Evolutionary conservation across 2,797 vertebrate species (phyloP).

Genomic region (Malurus leucopterus): DNA sequence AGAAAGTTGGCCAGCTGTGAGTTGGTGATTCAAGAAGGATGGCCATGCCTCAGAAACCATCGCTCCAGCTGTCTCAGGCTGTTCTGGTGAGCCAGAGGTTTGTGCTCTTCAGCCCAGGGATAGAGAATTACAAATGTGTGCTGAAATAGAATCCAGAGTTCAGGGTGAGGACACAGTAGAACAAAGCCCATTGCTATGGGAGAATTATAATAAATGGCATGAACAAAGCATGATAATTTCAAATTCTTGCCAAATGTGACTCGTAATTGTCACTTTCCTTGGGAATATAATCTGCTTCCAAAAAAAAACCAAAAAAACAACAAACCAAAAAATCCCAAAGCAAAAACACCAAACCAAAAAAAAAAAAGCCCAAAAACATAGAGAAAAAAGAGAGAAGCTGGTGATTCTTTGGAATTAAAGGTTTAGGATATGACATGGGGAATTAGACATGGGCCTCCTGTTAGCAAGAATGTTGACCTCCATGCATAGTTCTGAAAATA

Average conservation of each 20-base stretch:
- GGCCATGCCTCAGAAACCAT: constrained; percentile 23
- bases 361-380: neutral
- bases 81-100: constrained; percentile 39
- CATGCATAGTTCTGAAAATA: neutral
- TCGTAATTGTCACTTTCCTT: constrained; percentile 40
- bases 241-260: constrained; percentile 22
- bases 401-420: constrained; percentile 36
- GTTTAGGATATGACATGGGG: constrained; percentile 9
- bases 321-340: no score
- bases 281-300: neutral
- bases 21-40: neutral
- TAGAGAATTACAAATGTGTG: constrained; percentile 3
- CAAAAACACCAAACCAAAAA: neutral
- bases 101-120: neutral
- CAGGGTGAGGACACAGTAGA: neutral
- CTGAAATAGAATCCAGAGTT: constrained; percentile 45
- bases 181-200: neutral
- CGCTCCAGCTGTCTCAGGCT: constrained; percentile 59
- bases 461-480: constrained; percentile 16
- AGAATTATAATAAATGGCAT: constrained; percentile 14
- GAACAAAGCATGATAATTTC: constrained; percentile 3
- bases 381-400: neutral
- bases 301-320: neutral
- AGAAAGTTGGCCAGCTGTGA: constrained; percentile 37
- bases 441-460: constrained; percentile 8